Evolutionary conservation across 2,797 vertebrate species (phyloP).

Genomic region (Sebastes dallii): DNA sequence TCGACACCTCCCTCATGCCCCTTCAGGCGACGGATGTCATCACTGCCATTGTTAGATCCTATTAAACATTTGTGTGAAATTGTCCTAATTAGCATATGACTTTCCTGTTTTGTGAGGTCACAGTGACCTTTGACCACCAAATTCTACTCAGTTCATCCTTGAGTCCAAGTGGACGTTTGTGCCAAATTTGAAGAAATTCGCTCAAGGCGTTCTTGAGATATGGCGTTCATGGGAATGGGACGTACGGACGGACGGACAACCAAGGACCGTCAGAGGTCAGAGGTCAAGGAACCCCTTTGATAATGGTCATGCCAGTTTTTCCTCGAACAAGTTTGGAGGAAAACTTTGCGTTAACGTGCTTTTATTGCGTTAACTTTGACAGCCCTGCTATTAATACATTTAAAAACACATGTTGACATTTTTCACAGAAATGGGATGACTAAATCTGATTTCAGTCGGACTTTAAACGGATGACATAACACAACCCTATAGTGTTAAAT

Average conservation of each 20-base stretch:
- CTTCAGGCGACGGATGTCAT: background rate
- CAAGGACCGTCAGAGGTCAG: background rate
- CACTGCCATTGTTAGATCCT: background rate
- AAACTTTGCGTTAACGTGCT: background rate
- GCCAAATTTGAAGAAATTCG: background rate
- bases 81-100: background rate
- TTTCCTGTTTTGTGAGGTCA: background rate
- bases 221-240: background rate
- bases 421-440: background rate
- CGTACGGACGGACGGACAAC: background rate
- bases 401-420: background rate
- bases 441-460: background rate
- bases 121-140: background rate
- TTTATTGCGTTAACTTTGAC: background rate
- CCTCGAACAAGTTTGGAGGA: no score
- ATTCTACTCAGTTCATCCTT: background rate
- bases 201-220: no score
- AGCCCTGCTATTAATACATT: background rate
- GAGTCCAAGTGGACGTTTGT: background rate
- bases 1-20: background rate
- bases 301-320: no score
- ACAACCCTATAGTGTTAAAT: background rate
- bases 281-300: no score
- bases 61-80: background rate
- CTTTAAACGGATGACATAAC: background rate